Conservation (phyloP, 2,797 vertebrate species). For the Cynopterus sphinx region DNA sequence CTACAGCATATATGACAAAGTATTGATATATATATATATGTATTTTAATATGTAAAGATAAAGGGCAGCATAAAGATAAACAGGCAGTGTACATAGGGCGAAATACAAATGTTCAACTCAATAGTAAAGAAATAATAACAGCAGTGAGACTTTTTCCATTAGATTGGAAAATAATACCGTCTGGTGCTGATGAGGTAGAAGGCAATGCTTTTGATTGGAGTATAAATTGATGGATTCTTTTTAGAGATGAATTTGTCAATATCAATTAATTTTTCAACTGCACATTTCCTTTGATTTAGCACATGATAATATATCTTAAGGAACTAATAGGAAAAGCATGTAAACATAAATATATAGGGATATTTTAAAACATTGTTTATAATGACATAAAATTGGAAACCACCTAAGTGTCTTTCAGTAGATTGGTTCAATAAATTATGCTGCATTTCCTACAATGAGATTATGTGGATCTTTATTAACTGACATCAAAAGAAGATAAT, state of each 20-base stretch:
- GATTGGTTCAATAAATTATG: neutral
- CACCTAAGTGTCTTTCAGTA: neutral
- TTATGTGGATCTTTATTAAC: neutral
- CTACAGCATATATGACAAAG: neutral
- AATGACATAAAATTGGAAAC: conserved; percentile 33
- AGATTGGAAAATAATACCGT: neutral
- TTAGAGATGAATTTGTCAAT: conserved; percentile 59
- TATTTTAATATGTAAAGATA: neutral
- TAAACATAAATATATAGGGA: neutral
- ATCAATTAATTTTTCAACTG: conserved; percentile 54
- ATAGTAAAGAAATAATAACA: neutral
- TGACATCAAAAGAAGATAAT: neutral
- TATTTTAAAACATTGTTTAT: conserved; percentile 1
- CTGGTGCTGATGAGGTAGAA: neutral
- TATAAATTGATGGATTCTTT: conserved; percentile 42
- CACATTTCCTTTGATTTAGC: neutral
- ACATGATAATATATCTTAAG: neutral
- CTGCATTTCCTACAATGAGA: conserved; percentile 15
- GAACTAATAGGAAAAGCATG: conserved; percentile 15
- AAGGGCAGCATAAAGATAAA: neutral
- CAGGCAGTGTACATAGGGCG: neutral
- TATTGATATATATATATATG: neutral
- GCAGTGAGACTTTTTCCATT: neutral
- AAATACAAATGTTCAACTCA: neutral
- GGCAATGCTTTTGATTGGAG: neutral